phyloP scores from a whole-genome alignment of 2,888 invertebrate species.

The Gonocerus acuteangulatus region DNA sequence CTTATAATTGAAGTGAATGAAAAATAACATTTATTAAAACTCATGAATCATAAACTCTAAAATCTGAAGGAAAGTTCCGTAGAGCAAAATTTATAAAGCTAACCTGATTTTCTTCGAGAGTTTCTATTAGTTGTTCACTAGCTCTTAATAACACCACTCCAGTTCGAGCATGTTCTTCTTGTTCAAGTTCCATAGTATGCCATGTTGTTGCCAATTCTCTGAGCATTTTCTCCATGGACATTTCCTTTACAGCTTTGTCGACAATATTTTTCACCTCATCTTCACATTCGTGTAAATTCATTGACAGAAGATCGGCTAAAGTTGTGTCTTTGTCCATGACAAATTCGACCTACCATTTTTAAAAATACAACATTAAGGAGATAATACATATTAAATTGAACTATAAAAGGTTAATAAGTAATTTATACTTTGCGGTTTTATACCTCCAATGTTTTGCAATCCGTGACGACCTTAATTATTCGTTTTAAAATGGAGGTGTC shows the following conservation, averaged over 20 bases:
- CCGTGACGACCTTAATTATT: too few relatives aligned
- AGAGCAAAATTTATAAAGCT: too few relatives aligned
- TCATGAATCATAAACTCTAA: too few relatives aligned
- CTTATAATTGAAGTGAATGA: too few relatives aligned
- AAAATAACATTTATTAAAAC: too few relatives aligned
- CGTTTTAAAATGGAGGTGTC: too few relatives aligned
- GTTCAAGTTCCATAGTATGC: constrained; percentile 87
- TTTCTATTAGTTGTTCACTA: constrained; percentile 92
- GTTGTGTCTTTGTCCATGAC: constrained; percentile 91
- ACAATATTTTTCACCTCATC: constrained; percentile 96
- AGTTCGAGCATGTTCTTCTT: constrained; percentile 80
- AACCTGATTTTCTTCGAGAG: constrained; percentile 94
- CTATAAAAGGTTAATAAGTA: too few relatives aligned
- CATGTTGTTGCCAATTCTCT: constrained; percentile 85
- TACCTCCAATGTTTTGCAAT: not conserved
- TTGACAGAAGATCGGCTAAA: constrained; percentile 77
- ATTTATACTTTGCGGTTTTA: too few relatives aligned
- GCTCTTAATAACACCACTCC: constrained; percentile 78
- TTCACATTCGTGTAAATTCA: constrained; percentile 93
- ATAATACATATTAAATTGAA: too few relatives aligned
- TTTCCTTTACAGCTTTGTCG: constrained; percentile 95
- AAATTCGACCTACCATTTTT: constrained; percentile 65
- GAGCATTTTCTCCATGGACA: constrained; percentile 94
- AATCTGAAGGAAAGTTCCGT: too few relatives aligned
- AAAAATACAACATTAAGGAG: too few relatives aligned